phyloP scores from a whole-genome alignment of 1,140 invertebrate species.

The Pachypeltis micranthus region DNA sequence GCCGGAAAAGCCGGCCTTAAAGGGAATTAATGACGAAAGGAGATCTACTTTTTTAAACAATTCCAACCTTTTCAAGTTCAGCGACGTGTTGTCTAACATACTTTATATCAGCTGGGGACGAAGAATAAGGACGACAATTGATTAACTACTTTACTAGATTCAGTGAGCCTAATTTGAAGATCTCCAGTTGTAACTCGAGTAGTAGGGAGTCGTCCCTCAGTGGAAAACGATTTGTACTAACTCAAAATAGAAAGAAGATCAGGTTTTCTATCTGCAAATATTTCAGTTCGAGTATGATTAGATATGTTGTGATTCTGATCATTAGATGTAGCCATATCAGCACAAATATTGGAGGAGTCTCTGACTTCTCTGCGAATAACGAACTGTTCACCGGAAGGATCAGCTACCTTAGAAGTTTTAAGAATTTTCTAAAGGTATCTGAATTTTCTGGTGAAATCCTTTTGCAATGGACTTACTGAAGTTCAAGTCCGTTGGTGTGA shows the following conservation, averaged over 20 bases:
- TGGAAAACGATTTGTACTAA: conserved; percentile 2
- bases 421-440: background rate
- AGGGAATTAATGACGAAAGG: too few species aligned
- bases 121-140: conserved; percentile 19
- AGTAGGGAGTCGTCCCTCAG: background rate
- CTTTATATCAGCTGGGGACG: conserved; percentile 15
- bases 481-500: background rate
- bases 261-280: background rate
- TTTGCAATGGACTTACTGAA: background rate
- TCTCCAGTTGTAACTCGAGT: background rate
- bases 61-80: conserved; percentile 4
- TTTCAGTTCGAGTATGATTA: conserved; percentile 5
- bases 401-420: background rate
- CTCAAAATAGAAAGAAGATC: background rate
- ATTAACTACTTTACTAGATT: conserved; percentile 16
- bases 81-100: conserved; percentile 15
- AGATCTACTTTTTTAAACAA: conserved; percentile 25
- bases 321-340: too few species aligned
- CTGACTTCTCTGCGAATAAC: too few species aligned
- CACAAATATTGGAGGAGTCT: too few species aligned
- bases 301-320: background rate
- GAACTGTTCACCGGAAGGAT: too few species aligned
- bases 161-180: conserved; percentile 17
- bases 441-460: background rate
- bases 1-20: too few species aligned